Evolutionary conservation across 2,113 vertebrate species (phyloP).

Genomic region (Seriola aureovittata): DNA sequence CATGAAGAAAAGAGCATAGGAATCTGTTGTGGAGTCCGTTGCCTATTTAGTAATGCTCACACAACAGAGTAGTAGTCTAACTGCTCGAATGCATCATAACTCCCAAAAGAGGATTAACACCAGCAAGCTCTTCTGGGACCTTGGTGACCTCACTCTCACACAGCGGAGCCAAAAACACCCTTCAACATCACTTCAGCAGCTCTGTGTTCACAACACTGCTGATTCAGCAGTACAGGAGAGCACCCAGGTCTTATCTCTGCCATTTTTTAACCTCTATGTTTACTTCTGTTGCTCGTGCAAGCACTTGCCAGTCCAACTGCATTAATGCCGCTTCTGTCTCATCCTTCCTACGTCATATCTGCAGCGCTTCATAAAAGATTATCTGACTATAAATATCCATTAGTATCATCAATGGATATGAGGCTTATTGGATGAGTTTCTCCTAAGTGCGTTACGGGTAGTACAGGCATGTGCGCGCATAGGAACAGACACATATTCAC

Average conservation of each 20-base stretch:
- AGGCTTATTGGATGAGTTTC: constrained; percentile 73
- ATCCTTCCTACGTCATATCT: constrained; percentile 68
- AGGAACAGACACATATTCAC: constrained; percentile 25
- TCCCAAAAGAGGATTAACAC: constrained; percentile 84
- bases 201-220: constrained; percentile 30
- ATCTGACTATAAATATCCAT: constrained; percentile 77
- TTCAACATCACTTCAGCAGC: constrained; percentile 59
- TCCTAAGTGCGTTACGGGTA: constrained; percentile 25
- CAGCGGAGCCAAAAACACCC: constrained; percentile 67
- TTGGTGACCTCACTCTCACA: constrained; percentile 75
- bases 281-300: constrained; percentile 12
- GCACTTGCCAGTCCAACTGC: constrained; percentile 16
- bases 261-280: constrained; percentile 49
- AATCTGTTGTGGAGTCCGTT: constrained; percentile 2
- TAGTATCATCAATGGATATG: constrained; percentile 73
- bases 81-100: constrained; percentile 77
- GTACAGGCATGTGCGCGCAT: background rate
- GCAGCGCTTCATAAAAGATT: constrained; percentile 76
- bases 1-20: constrained; percentile 14
- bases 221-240: constrained; percentile 49
- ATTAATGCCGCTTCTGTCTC: constrained; percentile 33
- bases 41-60: constrained; percentile 37
- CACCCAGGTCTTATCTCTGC: constrained; percentile 18
- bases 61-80: constrained; percentile 72
- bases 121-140: constrained; percentile 75